Evolutionary conservation across 2,888 invertebrate genomes (phyloP), one percentile per base, ranked within the genome.

Genomic region (Noctua comes): DNA sequence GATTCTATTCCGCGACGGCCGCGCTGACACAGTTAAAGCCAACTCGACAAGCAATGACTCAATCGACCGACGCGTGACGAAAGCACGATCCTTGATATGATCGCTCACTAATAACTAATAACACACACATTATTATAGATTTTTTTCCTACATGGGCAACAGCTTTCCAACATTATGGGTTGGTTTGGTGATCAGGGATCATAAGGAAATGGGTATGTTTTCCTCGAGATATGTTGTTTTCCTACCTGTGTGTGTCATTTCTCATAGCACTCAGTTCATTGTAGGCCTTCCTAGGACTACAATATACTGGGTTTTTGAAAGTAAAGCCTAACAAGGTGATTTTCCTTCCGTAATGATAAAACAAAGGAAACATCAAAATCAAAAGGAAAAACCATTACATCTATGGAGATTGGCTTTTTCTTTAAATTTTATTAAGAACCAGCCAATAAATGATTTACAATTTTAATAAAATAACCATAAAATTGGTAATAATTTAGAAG

Each of bases 1-100:
- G 96, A 93, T 94, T 95, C 96, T 96, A 96, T 95, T 96, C 95
- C 93, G 95, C 95, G 95, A 94, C 93, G 95, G 94, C 90, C 95
- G 90, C 93, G 80, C 94, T 95, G 95, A 95, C 95, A 95, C 95
- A 93, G 94, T 95, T 95, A 93, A 89, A 90, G 90, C 90, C 90
- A 89, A 88, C 88, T 90, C 91, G 88, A 88, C 90, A 91, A 90
- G 92, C 92, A 92, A 91, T 95, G 95, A 95, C 93, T 95, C 95
- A 95, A 94, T 93, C 91, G 90, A 88, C 90, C 88, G 83, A 84
- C 86, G 92, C 92, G 92, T 94, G 94, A 95, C 93, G 94, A 92
- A 93, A 93, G 91, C 91, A 85, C 89, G 93, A 95, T 95, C 95
- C 94, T 94, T 94, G 94, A 93, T 94, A 92, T 91, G 93, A 93